Evolutionary conservation across 2,888 invertebrate species (phyloP).

Genomic region (Lampropteryx suffumata): DNA sequence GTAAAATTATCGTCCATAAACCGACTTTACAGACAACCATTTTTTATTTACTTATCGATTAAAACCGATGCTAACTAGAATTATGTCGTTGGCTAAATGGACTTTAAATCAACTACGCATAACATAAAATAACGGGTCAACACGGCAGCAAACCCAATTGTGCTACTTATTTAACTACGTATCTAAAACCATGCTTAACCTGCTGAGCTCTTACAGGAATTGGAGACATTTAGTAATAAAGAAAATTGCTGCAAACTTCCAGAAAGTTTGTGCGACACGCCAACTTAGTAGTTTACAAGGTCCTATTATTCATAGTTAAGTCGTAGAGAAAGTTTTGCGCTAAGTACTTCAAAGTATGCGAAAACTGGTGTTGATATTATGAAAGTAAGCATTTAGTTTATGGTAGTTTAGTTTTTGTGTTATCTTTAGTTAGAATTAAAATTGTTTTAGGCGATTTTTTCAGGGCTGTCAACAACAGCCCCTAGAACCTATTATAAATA

Average conservation of each 20-base stretch:
- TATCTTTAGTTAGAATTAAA: no score
- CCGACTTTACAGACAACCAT: no score
- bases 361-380: constrained; percentile 12
- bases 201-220: not conserved
- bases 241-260: constrained; percentile 21
- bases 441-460: no score
- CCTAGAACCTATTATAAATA: no score
- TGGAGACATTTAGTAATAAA: constrained; percentile 6
- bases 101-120: not conserved
- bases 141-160: not conserved
- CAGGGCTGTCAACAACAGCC: no score
- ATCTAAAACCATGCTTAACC: not conserved
- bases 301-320: constrained; percentile 43
- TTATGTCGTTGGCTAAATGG: not conserved
- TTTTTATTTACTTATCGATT: no score
- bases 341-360: constrained; percentile 28
- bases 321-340: constrained; percentile 30
- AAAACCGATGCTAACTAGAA: no score
- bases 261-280: constrained; percentile 35
- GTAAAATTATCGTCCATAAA: no score
- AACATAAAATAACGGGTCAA: not conserved
- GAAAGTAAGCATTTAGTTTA: constrained; percentile 1
- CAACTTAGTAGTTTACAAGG: constrained; percentile 40
- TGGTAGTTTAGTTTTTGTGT: no score
- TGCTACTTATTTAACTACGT: not conserved